phyloP scores from a whole-genome alignment of 2,797 vertebrate species.

The Loris lydekkerianus region DNA sequence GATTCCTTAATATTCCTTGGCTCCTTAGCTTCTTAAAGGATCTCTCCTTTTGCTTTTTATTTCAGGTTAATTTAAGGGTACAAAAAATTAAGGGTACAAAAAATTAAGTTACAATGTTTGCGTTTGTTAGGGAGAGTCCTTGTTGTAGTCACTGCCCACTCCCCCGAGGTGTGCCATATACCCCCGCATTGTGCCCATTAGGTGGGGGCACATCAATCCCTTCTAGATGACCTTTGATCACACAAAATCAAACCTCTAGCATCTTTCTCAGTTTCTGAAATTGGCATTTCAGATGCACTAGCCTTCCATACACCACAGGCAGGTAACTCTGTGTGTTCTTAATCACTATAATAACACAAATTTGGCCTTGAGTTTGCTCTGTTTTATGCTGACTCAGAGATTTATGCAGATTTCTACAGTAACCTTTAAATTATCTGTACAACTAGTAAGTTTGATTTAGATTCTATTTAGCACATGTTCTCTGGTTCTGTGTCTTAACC shows the following conservation, averaged over 20 bases:
- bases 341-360: constrained; percentile 59
- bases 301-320: background rate
- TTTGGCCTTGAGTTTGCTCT: constrained; percentile 4
- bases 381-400: constrained; percentile 56
- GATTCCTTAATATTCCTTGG: constrained; percentile 35
- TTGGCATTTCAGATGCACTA: constrained; percentile 48
- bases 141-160: no score
- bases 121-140: no score
- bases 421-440: constrained; percentile 64
- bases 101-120: no score
- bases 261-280: constrained; percentile 44
- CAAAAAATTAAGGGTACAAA: no score
- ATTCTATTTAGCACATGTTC: constrained; percentile 57
- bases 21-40: background rate
- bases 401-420: constrained; percentile 69
- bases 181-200: no score
- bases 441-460: constrained; percentile 51
- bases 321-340: background rate
- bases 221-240: constrained; percentile 65
- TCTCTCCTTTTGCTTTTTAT: no score
- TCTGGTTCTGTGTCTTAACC: constrained; percentile 23
- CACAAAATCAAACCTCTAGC: constrained; percentile 45
- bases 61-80: no score
- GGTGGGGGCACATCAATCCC: background rate
- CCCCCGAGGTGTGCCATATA: no score